Conservation (phyloP, 2,888 invertebrate species). For the Callyntrura guangdongensis region DNA sequence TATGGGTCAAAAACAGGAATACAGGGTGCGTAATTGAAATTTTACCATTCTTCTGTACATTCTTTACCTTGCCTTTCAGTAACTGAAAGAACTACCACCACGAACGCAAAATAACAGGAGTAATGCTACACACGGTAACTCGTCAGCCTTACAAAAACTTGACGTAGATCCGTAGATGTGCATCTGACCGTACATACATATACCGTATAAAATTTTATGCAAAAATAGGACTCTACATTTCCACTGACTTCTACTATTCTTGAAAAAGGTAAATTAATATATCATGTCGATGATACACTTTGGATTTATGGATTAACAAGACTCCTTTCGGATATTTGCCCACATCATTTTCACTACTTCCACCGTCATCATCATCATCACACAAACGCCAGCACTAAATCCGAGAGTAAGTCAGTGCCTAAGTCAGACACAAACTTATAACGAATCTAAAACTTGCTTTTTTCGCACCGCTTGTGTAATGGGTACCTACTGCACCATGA, state of each 20-base stretch:
- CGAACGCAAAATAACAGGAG: slow-evolving; percentile 31
- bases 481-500: slow-evolving; percentile 61
- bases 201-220: slow-evolving; percentile 29
- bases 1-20: slow-evolving; percentile 76
- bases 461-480: slow-evolving; percentile 55
- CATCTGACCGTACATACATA: not conserved
- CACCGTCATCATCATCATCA: slow-evolving; percentile 67
- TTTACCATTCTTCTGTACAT: slow-evolving; percentile 53
- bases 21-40: slow-evolving; percentile 67
- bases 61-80: slow-evolving; percentile 59
- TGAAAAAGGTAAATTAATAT: slow-evolving; percentile 72
- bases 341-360: slow-evolving; percentile 73
- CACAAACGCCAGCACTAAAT: slow-evolving; percentile 8
- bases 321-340: slow-evolving; percentile 60
- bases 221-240: slow-evolving; percentile 49
- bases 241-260: slow-evolving; percentile 47
- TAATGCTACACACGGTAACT: slow-evolving; percentile 15
- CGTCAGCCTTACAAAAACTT: slow-evolving; percentile 18
- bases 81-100: slow-evolving; percentile 35
- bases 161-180: not conserved
- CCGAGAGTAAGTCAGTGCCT: not conserved
- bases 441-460: slow-evolving; percentile 70
- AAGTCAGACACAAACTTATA: slow-evolving; percentile 28
- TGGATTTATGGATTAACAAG: slow-evolving; percentile 70
- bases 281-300: slow-evolving; percentile 60